A percentile compares a stretch with the other conserved stretches of the same genome.
Conservation (phyloP, 2,113 vertebrate species). For the Irena cyanogastra region DNA sequence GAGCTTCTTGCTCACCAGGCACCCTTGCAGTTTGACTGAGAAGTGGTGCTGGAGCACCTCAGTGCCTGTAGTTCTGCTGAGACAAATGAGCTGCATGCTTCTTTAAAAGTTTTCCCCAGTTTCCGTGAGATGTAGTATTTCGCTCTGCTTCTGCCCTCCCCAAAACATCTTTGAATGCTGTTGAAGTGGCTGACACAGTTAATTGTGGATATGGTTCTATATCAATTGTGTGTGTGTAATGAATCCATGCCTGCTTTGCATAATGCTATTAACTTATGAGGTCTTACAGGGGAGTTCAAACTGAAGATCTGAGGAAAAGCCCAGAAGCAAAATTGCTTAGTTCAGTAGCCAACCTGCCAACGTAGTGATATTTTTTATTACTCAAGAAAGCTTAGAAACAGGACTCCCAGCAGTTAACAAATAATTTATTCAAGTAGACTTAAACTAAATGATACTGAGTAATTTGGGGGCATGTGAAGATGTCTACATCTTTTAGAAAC, state of each 20-base stretch:
- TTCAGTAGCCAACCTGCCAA: not conserved
- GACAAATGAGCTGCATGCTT: fast-evolving
- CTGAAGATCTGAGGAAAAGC: not conserved
- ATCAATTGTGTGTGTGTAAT: not conserved
- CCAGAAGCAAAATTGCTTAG: not conserved
- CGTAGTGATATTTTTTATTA: not conserved
- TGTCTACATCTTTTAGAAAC: not conserved
- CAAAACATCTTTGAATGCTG: not conserved
- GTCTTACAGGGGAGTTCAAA: not conserved
- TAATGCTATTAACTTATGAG: not conserved
- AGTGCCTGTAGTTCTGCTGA: not conserved
- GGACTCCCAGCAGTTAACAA: not conserved
- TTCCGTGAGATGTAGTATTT: not conserved
- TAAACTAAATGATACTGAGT: not conserved
- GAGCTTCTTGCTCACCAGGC: not conserved
- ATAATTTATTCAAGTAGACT: not conserved
- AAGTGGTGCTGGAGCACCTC: not conserved
- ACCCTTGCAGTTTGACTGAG: not conserved
- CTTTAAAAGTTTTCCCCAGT: not conserved
- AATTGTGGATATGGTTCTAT: not conserved
- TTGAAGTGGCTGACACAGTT: not conserved
- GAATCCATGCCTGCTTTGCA: not conserved
- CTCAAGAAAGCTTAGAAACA: not conserved
- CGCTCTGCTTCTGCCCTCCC: not conserved
- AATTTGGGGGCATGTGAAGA: not conserved